Evolutionary conservation across 2,113 vertebrate species (phyloP), one percentile per base, ranked within the genome.

Genomic region (Anolis sagrei): DNA sequence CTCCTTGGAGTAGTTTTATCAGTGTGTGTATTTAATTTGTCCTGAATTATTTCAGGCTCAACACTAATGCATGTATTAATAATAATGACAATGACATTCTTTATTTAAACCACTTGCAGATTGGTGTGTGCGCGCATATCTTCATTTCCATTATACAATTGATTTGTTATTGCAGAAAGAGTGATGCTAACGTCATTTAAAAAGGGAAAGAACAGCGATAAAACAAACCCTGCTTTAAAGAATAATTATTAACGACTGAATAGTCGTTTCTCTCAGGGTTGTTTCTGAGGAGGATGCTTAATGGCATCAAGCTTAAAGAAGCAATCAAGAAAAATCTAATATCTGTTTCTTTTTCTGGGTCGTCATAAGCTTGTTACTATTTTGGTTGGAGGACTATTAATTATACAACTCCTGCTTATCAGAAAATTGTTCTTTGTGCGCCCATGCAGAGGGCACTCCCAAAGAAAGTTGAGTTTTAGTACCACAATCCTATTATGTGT

Each of bases 1-100:
- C 68, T 68, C 84, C 32, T 44, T 3, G 44, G 61, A 48, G 4
- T 78, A 34, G 49, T 79, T 83, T 44, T 16, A 83, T 79, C 54
- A 79, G 44, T 27, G 5, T n/a, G 32, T 66, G 81, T 79, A 51
- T 84, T 75, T 58, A 79, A 88, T 88, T 75, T 73, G 76, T 32
- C 44, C 76, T 54, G 76, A 64, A 68, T 87, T 84, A 68, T 64
- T 80, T 84, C 68, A 75, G 58, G 4, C 25, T 29, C 29, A 5
- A 51, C 23, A 4, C 75, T 84, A 76, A 80, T 51, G 69, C 19
- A 11, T 39, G 25, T 68, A 23, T 66, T 54, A 39, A 64, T 79
- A 64, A 72, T 32, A 51, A 51, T 1, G 32, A 78, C 51, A 34
- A 73, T 73, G 51, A 36, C 39, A 16, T 74, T 44, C 54, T 83